Percentiles rank a stretch among this genome's conserved stretches.
Evolutionary conservation across 2,888 invertebrate species (phyloP).

Genomic region (Zygaena filipendulae): DNA sequence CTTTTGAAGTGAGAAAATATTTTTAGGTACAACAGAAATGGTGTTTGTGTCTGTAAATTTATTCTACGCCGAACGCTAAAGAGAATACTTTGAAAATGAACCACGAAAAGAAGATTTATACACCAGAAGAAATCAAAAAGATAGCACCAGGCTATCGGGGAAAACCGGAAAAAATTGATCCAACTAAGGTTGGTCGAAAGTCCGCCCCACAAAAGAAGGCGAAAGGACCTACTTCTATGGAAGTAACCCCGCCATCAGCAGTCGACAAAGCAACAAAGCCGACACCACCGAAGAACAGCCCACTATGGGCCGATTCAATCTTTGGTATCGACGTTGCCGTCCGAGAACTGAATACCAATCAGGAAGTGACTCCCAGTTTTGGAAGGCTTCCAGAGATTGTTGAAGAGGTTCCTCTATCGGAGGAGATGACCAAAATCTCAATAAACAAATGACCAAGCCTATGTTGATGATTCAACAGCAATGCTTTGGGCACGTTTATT

Average conservation of each 20-base stretch:
- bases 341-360: constrained; percentile 18
- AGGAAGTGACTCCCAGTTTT: constrained; percentile 16
- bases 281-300: constrained; percentile 11
- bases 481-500: constrained; percentile 19
- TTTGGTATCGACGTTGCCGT: constrained; percentile 19
- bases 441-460: constrained; percentile 17
- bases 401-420: constrained; percentile 16
- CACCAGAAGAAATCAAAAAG: constrained; percentile 11
- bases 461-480: constrained; percentile 19
- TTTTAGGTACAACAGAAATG: constrained; percentile 4
- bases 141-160: constrained; percentile 12
- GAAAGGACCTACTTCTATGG: constrained; percentile 4
- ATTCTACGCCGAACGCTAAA: constrained; percentile 5
- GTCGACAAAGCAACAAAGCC: constrained; percentile 9
- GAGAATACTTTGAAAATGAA: constrained; percentile 5
- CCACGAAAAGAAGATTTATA: constrained; percentile 10
- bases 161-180: constrained; percentile 13
- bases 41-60: constrained; percentile 7
- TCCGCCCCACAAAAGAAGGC: neutral
- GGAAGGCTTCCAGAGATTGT: constrained; percentile 16
- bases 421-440: constrained; percentile 19
- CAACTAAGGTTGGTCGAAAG: constrained; percentile 8
- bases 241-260: constrained; percentile 6
- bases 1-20: constrained; percentile 2
- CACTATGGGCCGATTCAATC: constrained; percentile 18